Percentiles rank a stretch among this genome's conserved stretches.
These are phyloP conservation scores for Nycteola revayana DNA, from an alignment of 2,888 invertebrate species.

Conservation along the genomic window DNA sequence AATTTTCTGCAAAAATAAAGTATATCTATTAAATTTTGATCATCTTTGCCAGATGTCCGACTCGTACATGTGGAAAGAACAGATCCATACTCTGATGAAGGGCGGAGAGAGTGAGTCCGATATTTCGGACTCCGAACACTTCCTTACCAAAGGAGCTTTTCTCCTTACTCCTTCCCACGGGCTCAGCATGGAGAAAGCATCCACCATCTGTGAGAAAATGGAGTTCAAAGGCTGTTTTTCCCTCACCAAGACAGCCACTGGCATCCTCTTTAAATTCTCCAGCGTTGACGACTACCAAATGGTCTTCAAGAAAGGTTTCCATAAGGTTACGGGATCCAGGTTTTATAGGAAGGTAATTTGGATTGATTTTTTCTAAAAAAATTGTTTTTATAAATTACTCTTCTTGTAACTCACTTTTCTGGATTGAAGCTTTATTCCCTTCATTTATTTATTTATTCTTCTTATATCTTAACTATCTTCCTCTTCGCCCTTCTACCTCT, in stretches of 20 bases:
- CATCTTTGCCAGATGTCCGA: constrained; percentile 67
- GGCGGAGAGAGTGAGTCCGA: constrained; percentile 91
- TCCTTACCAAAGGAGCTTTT: constrained; percentile 91
- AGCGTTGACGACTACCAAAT: constrained; percentile 93
- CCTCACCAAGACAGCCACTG: constrained; percentile 93
- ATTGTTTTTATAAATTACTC: constrained; percentile 18
- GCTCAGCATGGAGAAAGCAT: constrained; percentile 92
- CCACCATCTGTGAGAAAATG: constrained; percentile 93
- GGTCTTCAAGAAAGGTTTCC: constrained; percentile 93
- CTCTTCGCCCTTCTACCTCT: constrained; percentile 50
- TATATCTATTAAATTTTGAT: no score
- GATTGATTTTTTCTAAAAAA: constrained; percentile 21
- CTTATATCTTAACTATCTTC: constrained; percentile 5
- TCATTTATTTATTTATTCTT: constrained; percentile 5
- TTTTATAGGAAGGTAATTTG: constrained; percentile 90
- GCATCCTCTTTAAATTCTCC: constrained; percentile 93
- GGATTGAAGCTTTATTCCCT: constrained; percentile 11
- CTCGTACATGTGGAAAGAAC: constrained; percentile 78
- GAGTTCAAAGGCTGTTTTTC: constrained; percentile 93
- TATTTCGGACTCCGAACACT: constrained; percentile 87
- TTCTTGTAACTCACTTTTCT: constrained; percentile 11
- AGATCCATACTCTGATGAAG: constrained; percentile 83
- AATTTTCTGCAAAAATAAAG: no score
- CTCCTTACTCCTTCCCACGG: constrained; percentile 93
- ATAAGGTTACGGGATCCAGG: constrained; percentile 92